phyloP scores from a whole-genome alignment of 1,140 invertebrate genomes.

The Phocides pigmalion region DNA sequence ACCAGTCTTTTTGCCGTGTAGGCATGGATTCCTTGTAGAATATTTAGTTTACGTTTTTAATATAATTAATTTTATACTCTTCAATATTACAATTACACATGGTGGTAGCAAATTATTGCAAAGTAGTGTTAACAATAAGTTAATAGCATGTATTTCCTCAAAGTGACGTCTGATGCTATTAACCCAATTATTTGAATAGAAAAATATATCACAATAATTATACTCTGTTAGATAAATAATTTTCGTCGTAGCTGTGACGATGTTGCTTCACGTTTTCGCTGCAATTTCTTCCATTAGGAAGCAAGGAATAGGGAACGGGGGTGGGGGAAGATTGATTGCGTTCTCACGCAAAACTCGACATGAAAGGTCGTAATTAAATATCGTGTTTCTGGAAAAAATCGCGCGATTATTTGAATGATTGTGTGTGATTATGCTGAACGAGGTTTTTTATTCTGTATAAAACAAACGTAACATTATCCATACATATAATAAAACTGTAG shows the following conservation, averaged over 20 bases:
- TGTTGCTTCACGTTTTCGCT: constrained; percentile 36
- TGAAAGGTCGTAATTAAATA: constrained; percentile 43
- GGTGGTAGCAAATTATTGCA: too few species aligned
- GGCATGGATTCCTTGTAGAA: too few species aligned
- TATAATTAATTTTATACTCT: too few species aligned
- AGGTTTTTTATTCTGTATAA: not conserved
- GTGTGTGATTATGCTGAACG: constrained; percentile 1
- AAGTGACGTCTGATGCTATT: too few species aligned
- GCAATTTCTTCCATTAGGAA: constrained; percentile 41
- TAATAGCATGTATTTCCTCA: too few species aligned
- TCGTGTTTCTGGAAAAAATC: constrained; percentile 9
- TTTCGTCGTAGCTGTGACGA: constrained; percentile 34
- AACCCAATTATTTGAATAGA: too few species aligned
- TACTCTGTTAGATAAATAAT: not conserved
- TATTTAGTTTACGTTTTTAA: too few species aligned
- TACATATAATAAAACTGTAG: too few species aligned
- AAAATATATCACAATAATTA: too few species aligned
- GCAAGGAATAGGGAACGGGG: constrained; percentile 3
- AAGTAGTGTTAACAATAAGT: too few species aligned
- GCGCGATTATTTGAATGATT: constrained; percentile 20
- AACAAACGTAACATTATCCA: not conserved
- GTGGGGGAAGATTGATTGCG: constrained; percentile 41
- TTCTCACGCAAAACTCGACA: constrained; percentile 35
- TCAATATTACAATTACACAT: too few species aligned
- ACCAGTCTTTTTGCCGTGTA: too few species aligned